Conservation (phyloP, 2,113 vertebrate species). For the Archilochus colubris region DNA sequence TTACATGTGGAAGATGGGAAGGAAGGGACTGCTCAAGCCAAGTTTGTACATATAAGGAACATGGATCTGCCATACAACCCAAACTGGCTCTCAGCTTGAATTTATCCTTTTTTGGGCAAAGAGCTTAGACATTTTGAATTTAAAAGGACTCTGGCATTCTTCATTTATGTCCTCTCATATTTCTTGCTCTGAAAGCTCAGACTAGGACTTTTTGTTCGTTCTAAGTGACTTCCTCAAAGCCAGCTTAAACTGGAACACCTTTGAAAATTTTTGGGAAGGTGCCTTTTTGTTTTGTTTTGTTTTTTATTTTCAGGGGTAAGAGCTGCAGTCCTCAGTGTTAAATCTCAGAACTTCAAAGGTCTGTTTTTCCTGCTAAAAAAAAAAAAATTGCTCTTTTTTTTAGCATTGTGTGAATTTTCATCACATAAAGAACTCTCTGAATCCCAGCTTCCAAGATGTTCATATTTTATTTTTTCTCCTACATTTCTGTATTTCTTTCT, state of each 20-base stretch:
- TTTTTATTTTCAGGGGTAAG: background rate
- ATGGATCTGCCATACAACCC: background rate
- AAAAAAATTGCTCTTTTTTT: background rate
- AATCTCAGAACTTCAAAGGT: background rate
- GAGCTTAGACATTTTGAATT: background rate
- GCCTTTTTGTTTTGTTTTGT: background rate
- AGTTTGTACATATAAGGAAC: background rate
- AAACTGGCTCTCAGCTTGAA: background rate
- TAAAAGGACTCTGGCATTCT: background rate
- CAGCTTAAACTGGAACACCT: background rate
- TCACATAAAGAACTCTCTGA: background rate
- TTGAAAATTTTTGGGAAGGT: background rate
- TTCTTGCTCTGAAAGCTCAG: constrained; percentile 13
- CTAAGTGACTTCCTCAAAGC: background rate
- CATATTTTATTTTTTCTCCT: background rate
- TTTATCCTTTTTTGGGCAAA: constrained; percentile 25
- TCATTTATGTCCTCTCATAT: background rate
- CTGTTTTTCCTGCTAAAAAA: background rate
- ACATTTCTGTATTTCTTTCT: constrained; percentile 15
- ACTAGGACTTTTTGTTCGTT: background rate
- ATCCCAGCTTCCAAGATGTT: background rate
- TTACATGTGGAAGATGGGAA: background rate
- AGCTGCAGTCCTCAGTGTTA: background rate
- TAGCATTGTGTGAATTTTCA: background rate
- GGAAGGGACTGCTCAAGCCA: constrained; percentile 7